Base-by-base conservation (phyloP, 2,888 invertebrate species). In the Alitta virens region DNA sequence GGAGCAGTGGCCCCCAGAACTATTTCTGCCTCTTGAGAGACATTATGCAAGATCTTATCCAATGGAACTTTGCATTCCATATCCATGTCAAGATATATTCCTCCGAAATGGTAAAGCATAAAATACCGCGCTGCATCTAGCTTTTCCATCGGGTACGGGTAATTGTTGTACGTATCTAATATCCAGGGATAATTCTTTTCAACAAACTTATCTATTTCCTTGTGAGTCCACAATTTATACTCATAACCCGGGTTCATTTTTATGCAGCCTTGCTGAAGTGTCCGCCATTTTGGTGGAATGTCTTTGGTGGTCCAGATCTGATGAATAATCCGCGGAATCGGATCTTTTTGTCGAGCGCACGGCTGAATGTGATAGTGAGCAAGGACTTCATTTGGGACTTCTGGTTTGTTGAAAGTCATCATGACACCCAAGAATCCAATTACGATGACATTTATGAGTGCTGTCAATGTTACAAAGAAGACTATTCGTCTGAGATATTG, bases 1-100 rank as follows among this genome's bases (percentile, higher is more conserved):
- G 66, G 66, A 18, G 26, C 27, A 1, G 66, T 62, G 40, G 50
- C 55, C 2, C 62, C 62, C 27, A 68, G 50, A n/a, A 66, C 54
- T 24, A 64, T 58, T 18, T 46, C 46, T 7, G 46, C 46, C 16
- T 52, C 21, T 23, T 7, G 7, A 9, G 52, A 21, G 5, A 46
- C 46, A 21, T 46, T 46, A 5, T 21, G 46, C 18, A 46, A 21
- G 3, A 52, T 52, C 16, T 25, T 24, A 24, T 52, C 52, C 2
- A 52, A 52, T 5, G 52, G 52, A 16, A 52, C 52, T 24, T 52
- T 52, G 16, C 52, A 52, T n/a, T 52, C 52, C 26, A 52, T 52
- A 24, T 52, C 52, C 26, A 52, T 52, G 52, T 52, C 52, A 2
- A 52, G n/a, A n/a, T 52, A 52, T 3, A 52, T 23, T 7, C 52